Evolutionary conservation across 2,888 invertebrate species (phyloP), one percentile per base, ranked within the genome.

Genomic region (Lycia hirtaria): DNA sequence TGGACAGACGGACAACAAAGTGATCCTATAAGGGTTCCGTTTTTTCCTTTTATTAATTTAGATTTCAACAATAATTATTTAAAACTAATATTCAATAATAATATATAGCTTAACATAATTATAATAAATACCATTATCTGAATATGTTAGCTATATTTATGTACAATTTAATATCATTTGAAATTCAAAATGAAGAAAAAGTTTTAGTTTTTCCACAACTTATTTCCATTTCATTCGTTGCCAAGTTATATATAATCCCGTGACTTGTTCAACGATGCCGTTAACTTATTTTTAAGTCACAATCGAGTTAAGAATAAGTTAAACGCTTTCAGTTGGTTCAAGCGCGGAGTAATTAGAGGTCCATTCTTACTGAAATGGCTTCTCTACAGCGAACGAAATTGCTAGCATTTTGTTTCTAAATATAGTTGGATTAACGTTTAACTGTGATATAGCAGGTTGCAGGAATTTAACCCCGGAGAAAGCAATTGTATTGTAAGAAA

Each of bases 301-400:
- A 55, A 56, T 55, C 40, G 24, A 52, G 56, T 60, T 64, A 44
- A 58, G 45, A 52, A 57, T 61, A 61, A 64, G 45, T 56, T 49
- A 45, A 51, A 45, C 38, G 30, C 19, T 37, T 14, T 38, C 48
- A 37, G 52, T 37, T 22, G 4, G 38, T 17, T n/a, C 47, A 7
- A 26, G 48, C 28, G 17, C 33, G 35, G 22, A 15, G 47, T 52
- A 47, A 52, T 56, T 50, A 50, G 26, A 15, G 33, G 15, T 14
- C 49, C 47, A 30, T 55, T 56, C 12, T 26, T 14, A 10, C 17
- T 15, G 47, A 19, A 47, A 19, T 41, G 32, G n/a, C 37, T 12
- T 37, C 9, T 33, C 15, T 3, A n/a, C 33, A 2, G 12, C 10
- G 26, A n/a, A 20, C 33, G n/a, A 49, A 49, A 50, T 56, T 37